phyloP scores from a whole-genome alignment of 2,113 vertebrate species.

The Peucedramus taeniatus region DNA sequence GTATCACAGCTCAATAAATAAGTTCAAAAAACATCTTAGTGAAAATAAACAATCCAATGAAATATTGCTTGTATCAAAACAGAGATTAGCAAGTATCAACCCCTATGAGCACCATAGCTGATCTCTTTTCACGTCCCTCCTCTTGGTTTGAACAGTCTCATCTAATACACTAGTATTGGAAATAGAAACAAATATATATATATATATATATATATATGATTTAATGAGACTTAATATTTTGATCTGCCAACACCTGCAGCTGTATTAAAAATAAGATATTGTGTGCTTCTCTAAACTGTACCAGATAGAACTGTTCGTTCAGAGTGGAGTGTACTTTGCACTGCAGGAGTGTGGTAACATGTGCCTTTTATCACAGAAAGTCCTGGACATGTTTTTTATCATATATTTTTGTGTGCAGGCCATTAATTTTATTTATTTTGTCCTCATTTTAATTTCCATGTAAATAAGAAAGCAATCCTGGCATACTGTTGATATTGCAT shows the following conservation, averaged over 20 bases:
- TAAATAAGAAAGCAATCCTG: background rate
- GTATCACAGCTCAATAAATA: conserved; percentile 58
- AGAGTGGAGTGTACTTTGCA: background rate
- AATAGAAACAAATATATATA: background rate
- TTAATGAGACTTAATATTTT: conserved; percentile 13
- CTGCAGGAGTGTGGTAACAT: background rate
- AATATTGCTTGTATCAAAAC: conserved; percentile 48
- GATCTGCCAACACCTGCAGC: conserved; percentile 11
- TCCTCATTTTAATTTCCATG: background rate
- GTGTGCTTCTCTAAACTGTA: background rate
- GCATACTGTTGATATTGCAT: background rate
- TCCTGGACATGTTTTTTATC: background rate
- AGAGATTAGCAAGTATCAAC: conserved; percentile 36
- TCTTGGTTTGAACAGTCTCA: background rate
- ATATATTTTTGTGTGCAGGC: background rate
- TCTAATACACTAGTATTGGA: background rate
- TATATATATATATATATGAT: background rate
- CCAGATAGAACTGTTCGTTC: conserved; percentile 18
- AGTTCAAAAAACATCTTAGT: conserved; percentile 60
- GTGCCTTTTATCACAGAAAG: background rate
- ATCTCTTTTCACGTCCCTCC: background rate
- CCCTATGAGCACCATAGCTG: background rate
- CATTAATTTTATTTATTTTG: background rate
- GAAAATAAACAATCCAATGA: conserved; percentile 68
- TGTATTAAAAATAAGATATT: conserved; percentile 59